These are phyloP conservation scores for Helicoverpa assulta DNA, from an alignment of 2,888 invertebrate genomes.

Conservation along the genomic window DNA sequence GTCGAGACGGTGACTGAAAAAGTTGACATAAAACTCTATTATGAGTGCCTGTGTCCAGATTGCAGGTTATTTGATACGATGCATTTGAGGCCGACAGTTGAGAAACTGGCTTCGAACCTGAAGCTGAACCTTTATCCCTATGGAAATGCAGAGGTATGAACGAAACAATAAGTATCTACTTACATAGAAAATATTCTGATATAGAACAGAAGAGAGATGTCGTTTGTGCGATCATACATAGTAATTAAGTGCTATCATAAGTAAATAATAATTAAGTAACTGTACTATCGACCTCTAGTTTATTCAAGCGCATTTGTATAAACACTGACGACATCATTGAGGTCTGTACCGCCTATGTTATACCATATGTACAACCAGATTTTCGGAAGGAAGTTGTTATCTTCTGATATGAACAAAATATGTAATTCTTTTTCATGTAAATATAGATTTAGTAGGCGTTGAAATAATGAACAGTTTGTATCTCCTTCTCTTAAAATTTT, in stretches of 20 bases:
- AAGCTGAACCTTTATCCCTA: constrained; percentile 93
- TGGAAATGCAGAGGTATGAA: constrained; percentile 93
- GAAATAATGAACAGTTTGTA: no score
- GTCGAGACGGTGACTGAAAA: constrained; percentile 33
- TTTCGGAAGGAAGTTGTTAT: no score
- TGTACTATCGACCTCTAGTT: constrained; percentile 3
- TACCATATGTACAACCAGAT: no score
- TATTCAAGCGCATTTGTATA: not conserved
- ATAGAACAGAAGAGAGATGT: constrained; percentile 1
- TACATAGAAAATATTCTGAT: not conserved
- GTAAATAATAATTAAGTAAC: constrained; percentile 15
- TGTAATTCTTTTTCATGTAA: no score
- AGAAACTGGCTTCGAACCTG: constrained; percentile 89
- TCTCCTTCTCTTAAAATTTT: no score
- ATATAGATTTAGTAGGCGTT: no score
- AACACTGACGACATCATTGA: constrained; percentile 4
- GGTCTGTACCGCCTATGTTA: no score
- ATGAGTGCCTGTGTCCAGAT: constrained; percentile 94
- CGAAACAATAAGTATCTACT: not conserved
- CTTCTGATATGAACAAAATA: no score
- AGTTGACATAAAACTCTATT: constrained; percentile 87
- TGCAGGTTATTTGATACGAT: constrained; percentile 92
- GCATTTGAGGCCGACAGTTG: constrained; percentile 91
- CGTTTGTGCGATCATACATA: not conserved
- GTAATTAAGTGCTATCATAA: constrained; percentile 7